Conservation (phyloP, 1,140 invertebrate species). For the Drosophila bocki region DNA sequence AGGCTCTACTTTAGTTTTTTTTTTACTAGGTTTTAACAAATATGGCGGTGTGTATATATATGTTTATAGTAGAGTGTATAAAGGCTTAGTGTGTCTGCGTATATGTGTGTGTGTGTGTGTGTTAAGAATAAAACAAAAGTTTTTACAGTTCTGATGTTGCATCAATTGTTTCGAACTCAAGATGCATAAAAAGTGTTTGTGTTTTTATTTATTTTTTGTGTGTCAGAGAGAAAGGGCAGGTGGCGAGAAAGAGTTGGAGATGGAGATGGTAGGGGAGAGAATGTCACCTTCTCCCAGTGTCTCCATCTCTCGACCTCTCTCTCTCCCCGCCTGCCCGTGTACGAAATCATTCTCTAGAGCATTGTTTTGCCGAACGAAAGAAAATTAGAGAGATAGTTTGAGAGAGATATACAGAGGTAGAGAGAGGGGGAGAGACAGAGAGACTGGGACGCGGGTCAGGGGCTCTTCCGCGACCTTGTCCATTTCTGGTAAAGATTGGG, state of each 20-base stretch:
- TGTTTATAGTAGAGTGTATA: conserved; percentile 33
- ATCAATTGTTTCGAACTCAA: conserved; percentile 57
- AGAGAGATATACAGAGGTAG: conserved; percentile 39
- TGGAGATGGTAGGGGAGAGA: not conserved
- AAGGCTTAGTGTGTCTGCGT: conserved; percentile 19
- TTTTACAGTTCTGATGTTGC: conserved; percentile 35
- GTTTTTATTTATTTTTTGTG: conserved; percentile 13
- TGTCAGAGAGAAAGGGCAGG: conserved; percentile 31
- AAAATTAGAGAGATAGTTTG: conserved; percentile 56
- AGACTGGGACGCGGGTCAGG: conserved; percentile 16
- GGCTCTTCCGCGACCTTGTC: conserved; percentile 41
- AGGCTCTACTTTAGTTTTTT: conserved; percentile 38
- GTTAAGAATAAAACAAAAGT: conserved; percentile 28
- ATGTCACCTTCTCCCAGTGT: not conserved
- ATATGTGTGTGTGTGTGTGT: conserved; percentile 4
- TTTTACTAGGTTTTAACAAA: conserved; percentile 19
- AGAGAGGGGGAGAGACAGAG: conserved; percentile 20
- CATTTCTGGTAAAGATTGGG: conserved; percentile 6
- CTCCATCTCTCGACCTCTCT: not conserved
- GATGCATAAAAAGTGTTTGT: conserved; percentile 43
- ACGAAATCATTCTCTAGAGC: conserved; percentile 83
- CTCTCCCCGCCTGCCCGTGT: conserved; percentile 41
- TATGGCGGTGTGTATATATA: conserved; percentile 29
- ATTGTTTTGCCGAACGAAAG: conserved; percentile 77
- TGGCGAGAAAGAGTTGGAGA: conserved; percentile 10